These are phyloP conservation scores for Synanthedon tipuliformis DNA, from an alignment of 2,888 invertebrate species.

Conservation along the genomic window DNA sequence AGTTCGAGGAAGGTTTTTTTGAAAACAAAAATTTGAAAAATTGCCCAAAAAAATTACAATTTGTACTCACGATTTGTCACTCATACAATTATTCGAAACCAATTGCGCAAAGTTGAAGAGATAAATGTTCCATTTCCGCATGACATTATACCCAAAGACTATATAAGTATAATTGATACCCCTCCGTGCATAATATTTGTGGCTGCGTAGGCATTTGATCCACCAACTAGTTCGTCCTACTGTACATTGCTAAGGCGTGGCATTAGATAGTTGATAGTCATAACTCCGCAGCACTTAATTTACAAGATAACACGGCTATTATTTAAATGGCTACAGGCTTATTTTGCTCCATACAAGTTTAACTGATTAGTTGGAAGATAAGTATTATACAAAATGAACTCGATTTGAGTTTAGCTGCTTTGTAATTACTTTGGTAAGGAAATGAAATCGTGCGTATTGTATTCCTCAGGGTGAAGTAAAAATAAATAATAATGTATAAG, in stretches of 20 bases:
- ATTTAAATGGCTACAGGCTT: conserved; percentile 8
- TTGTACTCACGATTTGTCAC: no score
- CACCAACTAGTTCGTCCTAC: conserved; percentile 5
- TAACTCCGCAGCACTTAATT: conserved; percentile 6
- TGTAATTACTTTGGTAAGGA: background rate
- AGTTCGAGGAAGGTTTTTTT: no score
- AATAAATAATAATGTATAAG: no score
- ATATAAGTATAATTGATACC: no score
- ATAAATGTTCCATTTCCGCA: background rate
- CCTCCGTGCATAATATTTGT: no score
- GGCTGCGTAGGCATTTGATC: background rate
- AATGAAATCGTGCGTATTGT: background rate
- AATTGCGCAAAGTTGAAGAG: background rate
- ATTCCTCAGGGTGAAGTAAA: no score
- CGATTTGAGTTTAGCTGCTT: background rate
- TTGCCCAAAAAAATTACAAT: no score
- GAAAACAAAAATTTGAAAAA: no score
- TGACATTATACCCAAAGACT: no score
- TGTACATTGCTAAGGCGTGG: conserved; percentile 17
- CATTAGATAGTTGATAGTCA: conserved; percentile 3
- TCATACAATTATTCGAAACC: no score
- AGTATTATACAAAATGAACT: background rate
- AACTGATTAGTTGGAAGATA: background rate
- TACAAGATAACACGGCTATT: conserved; percentile 10
- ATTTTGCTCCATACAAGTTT: background rate